phyloP scores from a whole-genome alignment of 2,113 vertebrate genomes.

The Odontesthes bonariensis region DNA sequence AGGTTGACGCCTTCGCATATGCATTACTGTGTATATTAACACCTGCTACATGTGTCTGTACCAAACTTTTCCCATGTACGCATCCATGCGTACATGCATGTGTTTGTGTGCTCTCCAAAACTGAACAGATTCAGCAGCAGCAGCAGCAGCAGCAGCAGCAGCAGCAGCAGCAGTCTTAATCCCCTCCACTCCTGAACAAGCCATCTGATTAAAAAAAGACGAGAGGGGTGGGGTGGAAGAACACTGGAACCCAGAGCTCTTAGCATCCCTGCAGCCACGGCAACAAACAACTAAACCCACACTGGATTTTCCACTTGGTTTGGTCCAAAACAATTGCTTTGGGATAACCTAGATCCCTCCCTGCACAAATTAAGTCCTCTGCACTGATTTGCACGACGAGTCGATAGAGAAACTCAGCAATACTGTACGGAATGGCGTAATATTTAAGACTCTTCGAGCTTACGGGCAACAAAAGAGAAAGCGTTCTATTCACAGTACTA shows the following conservation, averaged over 20 bases:
- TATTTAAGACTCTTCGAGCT: not conserved
- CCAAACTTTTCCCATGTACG: not conserved
- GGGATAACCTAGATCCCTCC: constrained; percentile 74
- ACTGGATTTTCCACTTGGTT: constrained; percentile 78
- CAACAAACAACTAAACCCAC: constrained; percentile 72
- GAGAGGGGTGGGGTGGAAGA: constrained; percentile 42
- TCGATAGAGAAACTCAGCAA: constrained; percentile 9
- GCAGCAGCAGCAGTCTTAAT: constrained; percentile 66
- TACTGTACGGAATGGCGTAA: not conserved
- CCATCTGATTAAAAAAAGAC: constrained; percentile 78
- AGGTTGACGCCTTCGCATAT: not conserved
- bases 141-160: no score
- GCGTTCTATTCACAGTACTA: not conserved
- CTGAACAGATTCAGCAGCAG: constrained; percentile 64
- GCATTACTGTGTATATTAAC: not conserved
- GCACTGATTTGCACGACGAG: constrained; percentile 49
- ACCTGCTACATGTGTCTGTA: not conserved
- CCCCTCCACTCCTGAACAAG: constrained; percentile 71
- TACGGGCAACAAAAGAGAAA: not conserved
- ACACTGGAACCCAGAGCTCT: constrained; percentile 58
- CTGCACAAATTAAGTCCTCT: constrained; percentile 64
- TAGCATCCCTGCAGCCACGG: constrained; percentile 62
- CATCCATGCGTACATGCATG: constrained; percentile 26
- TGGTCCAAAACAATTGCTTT: constrained; percentile 79
- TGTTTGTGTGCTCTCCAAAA: constrained; percentile 54